These are phyloP conservation scores for Drosophila falleni DNA, from an alignment of 2,888 invertebrate genomes.

Conservation along the genomic window DNA sequence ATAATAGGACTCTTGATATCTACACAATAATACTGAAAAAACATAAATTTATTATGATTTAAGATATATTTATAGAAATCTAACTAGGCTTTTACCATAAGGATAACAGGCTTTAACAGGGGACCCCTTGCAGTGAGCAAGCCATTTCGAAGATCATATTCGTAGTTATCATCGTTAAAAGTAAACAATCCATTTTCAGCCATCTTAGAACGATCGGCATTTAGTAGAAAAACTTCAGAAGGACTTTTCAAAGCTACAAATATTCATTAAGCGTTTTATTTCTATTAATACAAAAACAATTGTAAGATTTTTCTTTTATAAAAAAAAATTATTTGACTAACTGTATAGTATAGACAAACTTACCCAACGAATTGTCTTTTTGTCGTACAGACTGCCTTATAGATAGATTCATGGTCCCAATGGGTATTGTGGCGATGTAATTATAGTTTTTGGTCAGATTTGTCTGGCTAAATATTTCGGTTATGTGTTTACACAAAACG, in stretches of 20 bases:
- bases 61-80: neutral
- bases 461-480: constrained; percentile 92
- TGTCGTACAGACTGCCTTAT: constrained; percentile 88
- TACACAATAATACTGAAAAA: constrained; percentile 28
- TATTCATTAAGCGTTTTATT: too few species aligned
- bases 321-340: neutral
- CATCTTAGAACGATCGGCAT: constrained; percentile 89
- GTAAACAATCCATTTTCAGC: constrained; percentile 90
- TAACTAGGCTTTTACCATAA: constrained; percentile 66
- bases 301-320: neutral
- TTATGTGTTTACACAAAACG: constrained; percentile 89
- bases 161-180: constrained; percentile 91
- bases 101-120: constrained; percentile 65
- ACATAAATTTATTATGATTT: neutral
- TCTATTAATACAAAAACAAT: too few species aligned
- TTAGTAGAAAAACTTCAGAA: constrained; percentile 92
- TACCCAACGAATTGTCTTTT: constrained; percentile 92
- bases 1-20: neutral
- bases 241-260: constrained; percentile 90
- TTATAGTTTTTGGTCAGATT: constrained; percentile 93
- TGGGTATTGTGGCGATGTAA: constrained; percentile 92
- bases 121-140: constrained; percentile 76
- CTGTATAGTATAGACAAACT: constrained; percentile 63
- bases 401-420: constrained; percentile 94
- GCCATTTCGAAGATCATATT: constrained; percentile 88